Evolutionary conservation across 92 coral and sea anemone species (phyloP).

Genomic region (Porites cylindrica): DNA sequence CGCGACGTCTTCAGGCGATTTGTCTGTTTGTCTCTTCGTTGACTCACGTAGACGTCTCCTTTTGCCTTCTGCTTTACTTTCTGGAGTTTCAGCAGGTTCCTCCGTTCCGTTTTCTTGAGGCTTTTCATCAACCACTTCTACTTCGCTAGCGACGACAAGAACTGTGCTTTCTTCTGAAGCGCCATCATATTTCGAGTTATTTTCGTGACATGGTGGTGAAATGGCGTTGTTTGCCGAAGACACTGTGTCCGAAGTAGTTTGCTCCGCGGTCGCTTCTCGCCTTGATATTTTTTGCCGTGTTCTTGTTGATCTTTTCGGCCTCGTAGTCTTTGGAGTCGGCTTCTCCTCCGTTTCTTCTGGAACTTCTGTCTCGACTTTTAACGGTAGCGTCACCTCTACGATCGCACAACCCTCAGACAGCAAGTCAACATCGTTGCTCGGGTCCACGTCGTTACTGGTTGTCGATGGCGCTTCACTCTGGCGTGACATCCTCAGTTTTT

Average conservation of each 20-base stretch:
- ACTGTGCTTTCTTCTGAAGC: slow-evolving; percentile 82
- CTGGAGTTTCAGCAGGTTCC: slow-evolving; percentile 48
- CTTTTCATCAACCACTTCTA: slow-evolving; percentile 88
- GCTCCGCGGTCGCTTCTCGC: slow-evolving; percentile 48
- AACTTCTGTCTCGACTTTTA: slow-evolving; percentile 69
- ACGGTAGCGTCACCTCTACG: slow-evolving; percentile 53
- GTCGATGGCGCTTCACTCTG: slow-evolving; percentile 89
- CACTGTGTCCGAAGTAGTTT: slow-evolving; percentile 41
- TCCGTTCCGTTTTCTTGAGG: slow-evolving; percentile 86
- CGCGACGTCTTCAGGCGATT: slow-evolving; percentile 65
- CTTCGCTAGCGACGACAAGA: slow-evolving; percentile 90
- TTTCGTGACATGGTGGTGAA: slow-evolving; percentile 91
- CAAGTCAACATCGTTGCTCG: slow-evolving; percentile 57
- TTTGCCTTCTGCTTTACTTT: slow-evolving; percentile 61
- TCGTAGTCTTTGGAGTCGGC: slow-evolving; percentile 42
- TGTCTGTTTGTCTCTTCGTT: slow-evolving; percentile 63
- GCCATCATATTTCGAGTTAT: slow-evolving; percentile 67
- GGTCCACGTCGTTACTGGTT: slow-evolving; percentile 83
- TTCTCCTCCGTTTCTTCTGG: slow-evolving; percentile 28
- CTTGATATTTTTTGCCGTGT: slow-evolving; percentile 40
- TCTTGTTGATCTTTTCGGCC: slow-evolving; percentile 69
- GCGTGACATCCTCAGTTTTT: slow-evolving; percentile 98
- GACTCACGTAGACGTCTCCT: slow-evolving; percentile 59
- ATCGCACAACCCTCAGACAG: slow-evolving; percentile 62
- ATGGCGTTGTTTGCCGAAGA: slow-evolving; percentile 81